Percentiles rank a stretch among this genome's conserved stretches.
Conservation (phyloP, 2,113 vertebrate genomes). For the Thunnus thynnus region DNA sequence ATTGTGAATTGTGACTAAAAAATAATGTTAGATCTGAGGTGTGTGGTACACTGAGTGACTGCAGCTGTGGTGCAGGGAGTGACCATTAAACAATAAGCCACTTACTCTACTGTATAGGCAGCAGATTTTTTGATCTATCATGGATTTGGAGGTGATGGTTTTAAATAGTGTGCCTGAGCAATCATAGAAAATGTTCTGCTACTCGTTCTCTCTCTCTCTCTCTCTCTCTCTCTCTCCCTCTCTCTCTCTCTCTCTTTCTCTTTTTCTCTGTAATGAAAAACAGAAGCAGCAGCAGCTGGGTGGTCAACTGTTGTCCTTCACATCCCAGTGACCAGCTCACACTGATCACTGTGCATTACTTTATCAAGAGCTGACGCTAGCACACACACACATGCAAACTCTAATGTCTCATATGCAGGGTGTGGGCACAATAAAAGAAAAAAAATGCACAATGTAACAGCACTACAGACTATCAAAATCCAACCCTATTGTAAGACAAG, state of each 20-base stretch:
- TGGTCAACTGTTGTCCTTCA: conserved; percentile 86
- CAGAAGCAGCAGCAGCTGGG: conserved; percentile 78
- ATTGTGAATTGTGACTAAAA: conserved; percentile 39
- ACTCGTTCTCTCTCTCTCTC: conserved; percentile 11
- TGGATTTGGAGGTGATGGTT: conserved; percentile 5
- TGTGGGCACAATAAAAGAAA: no score
- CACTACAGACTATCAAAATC: not conserved
- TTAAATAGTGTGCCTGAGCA: conserved; percentile 26
- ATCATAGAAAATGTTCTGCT: conserved; percentile 10
- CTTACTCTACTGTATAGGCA: not conserved
- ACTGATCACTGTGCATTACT: conserved; percentile 77
- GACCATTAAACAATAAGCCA: conserved; percentile 27
- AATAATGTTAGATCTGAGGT: conserved; percentile 17
- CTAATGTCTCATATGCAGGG: not conserved
- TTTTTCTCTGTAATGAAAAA: conserved; percentile 56
- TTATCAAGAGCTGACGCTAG: conserved; percentile 33
- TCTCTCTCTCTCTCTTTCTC: not conserved
- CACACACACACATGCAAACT: not conserved
- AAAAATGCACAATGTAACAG: not conserved
- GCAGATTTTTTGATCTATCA: conserved; percentile 6
- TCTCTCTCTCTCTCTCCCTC: not conserved
- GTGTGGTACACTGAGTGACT: not conserved
- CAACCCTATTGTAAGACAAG: not conserved
- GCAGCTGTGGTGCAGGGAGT: conserved; percentile 28
- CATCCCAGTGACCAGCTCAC: conserved; percentile 83